Percentiles rank a stretch among this genome's conserved stretches.
Evolutionary conservation across 2,797 vertebrate genomes (phyloP).

Genomic region (Enteromius mattozi): DNA sequence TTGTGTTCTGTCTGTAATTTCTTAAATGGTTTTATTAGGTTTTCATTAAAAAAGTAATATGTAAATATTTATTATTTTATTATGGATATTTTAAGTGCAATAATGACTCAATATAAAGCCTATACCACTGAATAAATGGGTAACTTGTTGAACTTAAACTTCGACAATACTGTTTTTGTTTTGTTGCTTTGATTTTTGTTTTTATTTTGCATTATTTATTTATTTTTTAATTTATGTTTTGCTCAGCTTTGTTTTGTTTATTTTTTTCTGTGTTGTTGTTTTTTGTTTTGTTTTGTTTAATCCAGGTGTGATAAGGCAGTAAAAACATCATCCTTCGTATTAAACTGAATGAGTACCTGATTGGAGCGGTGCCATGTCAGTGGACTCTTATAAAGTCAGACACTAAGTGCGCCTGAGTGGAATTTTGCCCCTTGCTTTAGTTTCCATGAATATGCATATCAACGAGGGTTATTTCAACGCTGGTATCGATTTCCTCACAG

Average conservation of each 20-base stretch:
- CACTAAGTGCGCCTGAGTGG: slow-evolving; percentile 13
- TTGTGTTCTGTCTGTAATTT: neutral
- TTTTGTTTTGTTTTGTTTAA: neutral
- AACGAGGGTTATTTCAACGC: slow-evolving; percentile 48
- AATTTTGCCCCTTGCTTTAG: slow-evolving; percentile 23
- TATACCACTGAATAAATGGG: neutral
- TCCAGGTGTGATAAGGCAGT: slow-evolving; percentile 11
- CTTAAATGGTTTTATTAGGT: neutral
- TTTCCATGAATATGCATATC: slow-evolving; percentile 55
- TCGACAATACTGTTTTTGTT: neutral
- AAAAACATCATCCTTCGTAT: slow-evolving; percentile 10
- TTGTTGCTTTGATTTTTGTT: neutral
- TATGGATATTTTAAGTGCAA: neutral
- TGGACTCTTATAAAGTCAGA: slow-evolving; percentile 27
- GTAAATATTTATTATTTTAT: neutral
- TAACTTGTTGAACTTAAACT: neutral
- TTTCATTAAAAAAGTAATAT: neutral
- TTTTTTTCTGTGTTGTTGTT: neutral
- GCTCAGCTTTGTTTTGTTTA: no score
- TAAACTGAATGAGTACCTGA: slow-evolving; percentile 32
- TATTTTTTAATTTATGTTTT: neutral
- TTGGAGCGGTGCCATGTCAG: slow-evolving; percentile 13
- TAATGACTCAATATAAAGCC: neutral
- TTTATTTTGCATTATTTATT: neutral
- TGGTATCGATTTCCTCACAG: slow-evolving; percentile 56